Evolutionary conservation across 2,113 vertebrate species (phyloP).

Genomic region (Scomber japonicus): DNA sequence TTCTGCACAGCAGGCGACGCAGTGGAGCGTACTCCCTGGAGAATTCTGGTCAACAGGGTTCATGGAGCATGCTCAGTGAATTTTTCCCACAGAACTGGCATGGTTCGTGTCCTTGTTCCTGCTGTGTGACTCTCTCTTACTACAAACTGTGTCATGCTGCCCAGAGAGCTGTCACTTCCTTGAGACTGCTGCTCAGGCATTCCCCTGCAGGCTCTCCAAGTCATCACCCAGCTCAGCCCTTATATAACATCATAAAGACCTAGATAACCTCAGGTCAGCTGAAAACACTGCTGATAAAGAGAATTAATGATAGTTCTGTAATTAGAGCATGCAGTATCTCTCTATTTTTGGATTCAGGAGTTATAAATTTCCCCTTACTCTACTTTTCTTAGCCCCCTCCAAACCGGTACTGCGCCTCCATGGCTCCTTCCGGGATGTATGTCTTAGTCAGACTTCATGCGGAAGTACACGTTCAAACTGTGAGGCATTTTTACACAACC

Average conservation of each 20-base stretch:
- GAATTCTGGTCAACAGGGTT: slow-evolving; percentile 73
- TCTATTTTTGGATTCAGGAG: slow-evolving; percentile 29
- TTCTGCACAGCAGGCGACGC: slow-evolving; percentile 54
- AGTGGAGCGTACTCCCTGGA: slow-evolving; percentile 60
- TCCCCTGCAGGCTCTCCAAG: not conserved
- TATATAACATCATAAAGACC: not conserved
- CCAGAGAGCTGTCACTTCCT: slow-evolving; percentile 56
- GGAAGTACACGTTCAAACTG: slow-evolving; percentile 37
- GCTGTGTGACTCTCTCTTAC: slow-evolving; percentile 67
- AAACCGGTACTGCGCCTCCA: slow-evolving; percentile 1
- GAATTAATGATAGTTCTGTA: not conserved
- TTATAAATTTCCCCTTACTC: not conserved
- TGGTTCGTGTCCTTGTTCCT: slow-evolving; percentile 65
- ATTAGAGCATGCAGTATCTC: not conserved
- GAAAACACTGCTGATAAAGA: not conserved
- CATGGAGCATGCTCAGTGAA: slow-evolving; percentile 75
- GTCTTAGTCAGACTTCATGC: slow-evolving; percentile 34
- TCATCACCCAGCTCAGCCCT: slow-evolving; percentile 8
- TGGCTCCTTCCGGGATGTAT: slow-evolving; percentile 51
- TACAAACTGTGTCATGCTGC: slow-evolving; percentile 70
- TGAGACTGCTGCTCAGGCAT: slow-evolving; percentile 13
- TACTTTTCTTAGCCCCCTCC: not conserved
- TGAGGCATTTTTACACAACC: slow-evolving; percentile 39
- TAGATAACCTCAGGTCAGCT: not conserved
- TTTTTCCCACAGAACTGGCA: slow-evolving; percentile 82